These are phyloP conservation scores for Drosophila algonquin DNA, from an alignment of 2,888 invertebrate species.

Conservation along the genomic window DNA sequence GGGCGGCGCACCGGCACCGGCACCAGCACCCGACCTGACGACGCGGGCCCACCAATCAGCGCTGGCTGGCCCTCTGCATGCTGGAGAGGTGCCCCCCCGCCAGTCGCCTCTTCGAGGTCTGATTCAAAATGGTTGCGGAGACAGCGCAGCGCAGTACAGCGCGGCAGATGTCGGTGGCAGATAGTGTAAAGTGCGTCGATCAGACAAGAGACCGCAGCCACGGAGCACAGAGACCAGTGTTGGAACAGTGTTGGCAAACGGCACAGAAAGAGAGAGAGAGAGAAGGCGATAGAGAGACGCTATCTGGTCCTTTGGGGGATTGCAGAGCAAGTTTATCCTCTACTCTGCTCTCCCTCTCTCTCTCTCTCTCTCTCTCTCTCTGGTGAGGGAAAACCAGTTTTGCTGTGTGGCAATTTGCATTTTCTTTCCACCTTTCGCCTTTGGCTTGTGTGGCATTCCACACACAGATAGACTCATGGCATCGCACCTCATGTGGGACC, in stretches of 20 bases:
- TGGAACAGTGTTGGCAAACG: background rate
- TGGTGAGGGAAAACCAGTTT: constrained; percentile 18
- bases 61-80: background rate
- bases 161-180: constrained; percentile 55
- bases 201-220: constrained; percentile 41
- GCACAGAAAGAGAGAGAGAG: background rate
- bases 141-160: constrained; percentile 18
- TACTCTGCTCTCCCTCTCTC: no score
- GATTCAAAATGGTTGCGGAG: constrained; percentile 64
- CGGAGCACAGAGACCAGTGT: background rate
- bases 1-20: constrained; percentile 80
- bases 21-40: background rate
- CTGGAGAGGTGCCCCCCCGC: background rate
- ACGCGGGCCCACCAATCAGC: constrained; percentile 2
- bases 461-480: background rate
- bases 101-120: background rate
- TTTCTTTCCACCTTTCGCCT: constrained; percentile 42
- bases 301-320: background rate
- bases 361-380: no score
- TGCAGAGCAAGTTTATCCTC: background rate
- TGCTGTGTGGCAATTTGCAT: constrained; percentile 41
- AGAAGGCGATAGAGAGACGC: background rate
- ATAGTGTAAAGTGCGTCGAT: constrained; percentile 63
- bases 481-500: background rate
- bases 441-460: constrained; percentile 28